phyloP scores from a whole-genome alignment of 2,888 invertebrate genomes.

The Cactoblastis cactorum region DNA sequence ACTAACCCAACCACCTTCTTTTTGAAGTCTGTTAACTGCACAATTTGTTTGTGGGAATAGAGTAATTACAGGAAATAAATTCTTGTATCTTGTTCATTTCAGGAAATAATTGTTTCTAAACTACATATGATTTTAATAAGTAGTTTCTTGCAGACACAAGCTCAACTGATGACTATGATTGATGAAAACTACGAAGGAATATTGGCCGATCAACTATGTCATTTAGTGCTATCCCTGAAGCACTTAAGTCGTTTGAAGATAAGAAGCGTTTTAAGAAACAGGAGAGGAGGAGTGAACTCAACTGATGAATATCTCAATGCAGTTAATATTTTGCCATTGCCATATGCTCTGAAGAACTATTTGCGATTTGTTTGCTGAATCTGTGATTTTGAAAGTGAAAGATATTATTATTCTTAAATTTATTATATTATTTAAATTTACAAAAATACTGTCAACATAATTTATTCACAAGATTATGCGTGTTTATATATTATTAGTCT shows the following conservation, averaged over 20 bases:
- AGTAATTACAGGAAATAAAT: too few relatives aligned
- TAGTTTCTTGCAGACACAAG: conserved; percentile 52
- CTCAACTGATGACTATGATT: conserved; percentile 43
- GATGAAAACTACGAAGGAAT: conserved; percentile 32
- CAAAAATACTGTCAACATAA: conserved; percentile 3
- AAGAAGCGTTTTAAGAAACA: conserved; percentile 38
- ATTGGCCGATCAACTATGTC: conserved; percentile 34
- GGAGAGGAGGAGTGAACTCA: conserved; percentile 30
- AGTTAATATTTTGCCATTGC: conserved; percentile 46
- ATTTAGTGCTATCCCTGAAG: conserved; percentile 47
- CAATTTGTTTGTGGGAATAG: too few relatives aligned
- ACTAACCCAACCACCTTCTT: too few relatives aligned
- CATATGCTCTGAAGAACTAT: conserved; percentile 46
- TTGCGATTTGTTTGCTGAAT: conserved; percentile 40
- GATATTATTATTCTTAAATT: conserved; percentile 13
- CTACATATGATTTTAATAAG: too few relatives aligned
- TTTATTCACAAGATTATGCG: conserved; percentile 8
- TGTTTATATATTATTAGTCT: conserved; percentile 9
- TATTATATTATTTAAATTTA: conserved; percentile 4
- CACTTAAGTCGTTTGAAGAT: conserved; percentile 55
- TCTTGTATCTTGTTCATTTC: too few relatives aligned
- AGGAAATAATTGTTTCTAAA: too few relatives aligned
- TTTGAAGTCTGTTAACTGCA: too few relatives aligned
- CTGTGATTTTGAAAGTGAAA: conserved; percentile 8
- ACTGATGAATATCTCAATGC: conserved; percentile 44